Base-by-base conservation (phyloP, 2,888 invertebrate genomes). In the Pristionchus exspectatus region DNA sequence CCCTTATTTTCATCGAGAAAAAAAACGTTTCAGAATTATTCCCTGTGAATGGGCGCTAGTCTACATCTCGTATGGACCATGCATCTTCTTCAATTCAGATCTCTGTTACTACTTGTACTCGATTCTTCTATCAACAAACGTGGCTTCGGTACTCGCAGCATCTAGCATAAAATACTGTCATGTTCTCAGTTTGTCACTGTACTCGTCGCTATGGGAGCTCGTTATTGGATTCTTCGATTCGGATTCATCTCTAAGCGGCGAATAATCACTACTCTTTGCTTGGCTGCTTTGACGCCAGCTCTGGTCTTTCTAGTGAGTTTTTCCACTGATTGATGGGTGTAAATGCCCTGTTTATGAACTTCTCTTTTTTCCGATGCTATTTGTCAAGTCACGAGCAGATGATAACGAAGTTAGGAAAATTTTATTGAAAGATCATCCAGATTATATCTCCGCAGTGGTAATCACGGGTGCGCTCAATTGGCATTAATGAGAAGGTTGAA, bases 261-360 rank as follows among this genome's bases (percentile, higher is more conserved):
- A 10, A 50, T 81, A n/a, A 81, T 54, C 16, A 27, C 50, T 9
- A 81, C 81, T 50, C 81, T 81, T n/a, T 44, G n/a, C 50, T 18
- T 81, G 14, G 81, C 54, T 54, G 81, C 81, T 27, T 27, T 81
- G 16, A 81, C 50, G n/a, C 81, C 81, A n/a, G 81, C 81, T 12
- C 24, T 81, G n/a, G n/a, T 81, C 27, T 81, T 81, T 27, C n/a
- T 81, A 50, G 81, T 81, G 21, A 50, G 81, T 81, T 81, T 81
- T 81, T 81, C 24, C 77, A 27, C 44, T 77, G 27, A 74, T 74
- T 74, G 10, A 3, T 14, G 74, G 74, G 44, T 21, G 38, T 18
- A 33, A 74, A 33, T 33, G 30, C 21, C 38, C 21, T 74, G 38
- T 74, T 74, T 74, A 24, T 38, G 74, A 74, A 38, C 74, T 74